These are phyloP conservation scores for Gallinago undulata DNA, from an alignment of 2,113 vertebrate species.

Conservation along the genomic window DNA sequence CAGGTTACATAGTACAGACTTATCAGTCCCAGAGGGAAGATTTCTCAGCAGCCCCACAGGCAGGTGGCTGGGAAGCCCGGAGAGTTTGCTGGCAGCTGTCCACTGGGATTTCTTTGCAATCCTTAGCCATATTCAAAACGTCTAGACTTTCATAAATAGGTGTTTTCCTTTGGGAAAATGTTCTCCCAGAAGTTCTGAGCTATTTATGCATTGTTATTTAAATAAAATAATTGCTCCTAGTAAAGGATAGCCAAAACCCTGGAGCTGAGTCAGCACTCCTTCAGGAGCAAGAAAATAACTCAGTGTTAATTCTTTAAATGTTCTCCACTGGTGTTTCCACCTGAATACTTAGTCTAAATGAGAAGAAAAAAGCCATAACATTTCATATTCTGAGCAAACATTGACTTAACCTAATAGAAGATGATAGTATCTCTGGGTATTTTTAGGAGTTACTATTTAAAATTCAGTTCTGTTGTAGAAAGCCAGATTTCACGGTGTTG, in stretches of 20 bases:
- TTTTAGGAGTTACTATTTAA: background rate
- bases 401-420: background rate
- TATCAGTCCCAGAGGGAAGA: background rate
- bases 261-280: background rate
- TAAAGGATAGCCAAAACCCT: background rate
- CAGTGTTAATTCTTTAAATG: background rate
- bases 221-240: background rate
- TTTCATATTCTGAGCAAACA: background rate
- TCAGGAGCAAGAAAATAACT: background rate
- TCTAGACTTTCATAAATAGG: background rate
- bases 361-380: background rate
- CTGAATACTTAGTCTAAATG: background rate
- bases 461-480: background rate
- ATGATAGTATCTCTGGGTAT: background rate
- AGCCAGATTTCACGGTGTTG: background rate
- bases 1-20: background rate
- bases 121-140: background rate
- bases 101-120: background rate
- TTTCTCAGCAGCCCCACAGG: background rate
- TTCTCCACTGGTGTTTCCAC: background rate
- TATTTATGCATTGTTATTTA: background rate
- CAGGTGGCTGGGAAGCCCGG: background rate
- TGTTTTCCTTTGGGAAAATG: background rate
- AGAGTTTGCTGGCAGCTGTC: background rate
- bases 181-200: background rate